Percentiles rank a stretch among this genome's conserved stretches.
These are phyloP conservation scores for Pyrrhura leucotis DNA, from an alignment of 2,797 vertebrate species.

Conservation along the genomic window DNA sequence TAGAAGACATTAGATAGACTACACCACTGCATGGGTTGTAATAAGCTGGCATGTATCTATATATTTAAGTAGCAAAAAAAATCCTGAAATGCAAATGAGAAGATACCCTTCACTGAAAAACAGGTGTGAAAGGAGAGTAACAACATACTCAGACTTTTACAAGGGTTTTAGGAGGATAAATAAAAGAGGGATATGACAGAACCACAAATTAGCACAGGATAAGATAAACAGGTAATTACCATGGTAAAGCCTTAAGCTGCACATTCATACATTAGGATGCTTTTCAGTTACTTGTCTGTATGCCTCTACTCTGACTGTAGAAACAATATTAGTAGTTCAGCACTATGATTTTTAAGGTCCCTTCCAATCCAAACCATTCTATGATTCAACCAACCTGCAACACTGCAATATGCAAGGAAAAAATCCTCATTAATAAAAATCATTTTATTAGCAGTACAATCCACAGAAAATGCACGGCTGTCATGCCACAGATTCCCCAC, in stretches of 20 bases:
- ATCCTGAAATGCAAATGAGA: background rate
- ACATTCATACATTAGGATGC: rapidly evolving
- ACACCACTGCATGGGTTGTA: background rate
- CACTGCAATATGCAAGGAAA: background rate
- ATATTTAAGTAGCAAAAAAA: background rate
- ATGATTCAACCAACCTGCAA: background rate
- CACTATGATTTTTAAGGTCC: background rate
- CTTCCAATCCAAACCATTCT: background rate
- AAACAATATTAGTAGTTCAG: background rate
- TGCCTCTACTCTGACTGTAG: background rate
- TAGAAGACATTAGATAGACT: background rate
- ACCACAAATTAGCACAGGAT: background rate
- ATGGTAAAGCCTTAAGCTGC: background rate
- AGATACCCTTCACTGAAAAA: background rate
- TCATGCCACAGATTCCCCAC: background rate
- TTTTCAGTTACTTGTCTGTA: background rate
- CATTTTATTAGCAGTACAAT: background rate
- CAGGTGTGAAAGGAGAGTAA: background rate
- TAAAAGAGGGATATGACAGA: background rate
- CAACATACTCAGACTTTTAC: background rate
- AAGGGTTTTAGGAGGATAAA: background rate
- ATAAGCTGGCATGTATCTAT: background rate
- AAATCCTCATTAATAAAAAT: background rate
- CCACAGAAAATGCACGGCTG: background rate
- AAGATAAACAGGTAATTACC: background rate